A percentile compares a stretch with the other conserved stretches of the same genome.
These are phyloP conservation scores for Brachionus plicatilis DNA, from an alignment of 1,140 invertebrate species.

Conservation along the genomic window DNA sequence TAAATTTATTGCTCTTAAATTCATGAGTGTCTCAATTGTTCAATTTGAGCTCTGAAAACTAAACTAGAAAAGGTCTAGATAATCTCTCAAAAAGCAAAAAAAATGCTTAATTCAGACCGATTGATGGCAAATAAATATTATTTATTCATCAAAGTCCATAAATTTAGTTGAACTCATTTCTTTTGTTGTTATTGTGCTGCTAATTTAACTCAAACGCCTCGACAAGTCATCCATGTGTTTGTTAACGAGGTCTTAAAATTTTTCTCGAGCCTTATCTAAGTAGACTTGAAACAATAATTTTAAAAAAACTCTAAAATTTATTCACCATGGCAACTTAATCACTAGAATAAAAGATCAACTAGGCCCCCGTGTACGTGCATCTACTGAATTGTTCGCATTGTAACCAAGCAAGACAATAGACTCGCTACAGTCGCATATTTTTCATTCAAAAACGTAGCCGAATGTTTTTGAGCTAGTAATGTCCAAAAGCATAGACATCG, in stretches of 20 bases:
- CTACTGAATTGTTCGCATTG: not conserved
- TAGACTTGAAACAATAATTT: conserved; percentile 1
- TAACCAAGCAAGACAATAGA: conserved; percentile 12
- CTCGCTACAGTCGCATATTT: conserved; percentile 6
- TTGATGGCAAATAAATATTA: not conserved
- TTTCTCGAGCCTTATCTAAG: conserved; percentile 2
- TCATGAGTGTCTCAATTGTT: too few relatives aligned
- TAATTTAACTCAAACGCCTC: not conserved
- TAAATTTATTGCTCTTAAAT: too few relatives aligned
- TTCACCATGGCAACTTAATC: not conserved
- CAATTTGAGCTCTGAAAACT: too few relatives aligned
- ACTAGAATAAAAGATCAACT: not conserved
- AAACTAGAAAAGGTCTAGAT: not conserved
- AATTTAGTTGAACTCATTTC: not conserved
- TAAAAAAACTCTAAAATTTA: not conserved
- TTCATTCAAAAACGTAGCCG: not conserved
- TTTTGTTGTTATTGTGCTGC: not conserved
- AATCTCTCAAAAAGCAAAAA: not conserved
- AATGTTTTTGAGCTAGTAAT: not conserved
- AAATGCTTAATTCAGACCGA: not conserved
- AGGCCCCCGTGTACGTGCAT: not conserved
- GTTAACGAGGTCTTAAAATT: not conserved
- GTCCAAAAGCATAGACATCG: conserved; percentile 17
- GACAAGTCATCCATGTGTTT: not conserved
- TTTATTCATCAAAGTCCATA: not conserved